These are phyloP conservation scores for Caretta caretta DNA, from an alignment of 2,113 vertebrate species.

Conservation along the genomic window DNA sequence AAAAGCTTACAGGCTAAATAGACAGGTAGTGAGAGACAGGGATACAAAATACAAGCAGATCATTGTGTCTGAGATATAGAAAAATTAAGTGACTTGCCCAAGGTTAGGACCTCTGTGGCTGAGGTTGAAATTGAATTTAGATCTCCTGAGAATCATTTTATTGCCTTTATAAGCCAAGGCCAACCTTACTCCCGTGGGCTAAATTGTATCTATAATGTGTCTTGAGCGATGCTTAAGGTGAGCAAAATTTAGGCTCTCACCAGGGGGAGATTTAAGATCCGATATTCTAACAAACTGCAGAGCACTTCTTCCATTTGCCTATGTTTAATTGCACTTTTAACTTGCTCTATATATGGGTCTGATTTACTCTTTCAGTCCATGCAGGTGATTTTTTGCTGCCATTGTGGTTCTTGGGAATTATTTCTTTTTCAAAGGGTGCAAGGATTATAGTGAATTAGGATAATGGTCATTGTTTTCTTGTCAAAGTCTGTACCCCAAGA, in stretches of 20 bases:
- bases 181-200: too few species aligned
- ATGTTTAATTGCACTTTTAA: neutral
- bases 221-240: neutral
- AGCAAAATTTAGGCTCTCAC: neutral
- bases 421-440: neutral
- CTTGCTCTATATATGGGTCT: neutral
- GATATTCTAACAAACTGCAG: neutral
- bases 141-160: neutral
- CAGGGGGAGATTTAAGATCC: neutral
- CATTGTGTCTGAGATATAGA: neutral
- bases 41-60: neutral
- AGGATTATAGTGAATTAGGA: neutral
- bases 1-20: neutral
- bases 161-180: neutral
- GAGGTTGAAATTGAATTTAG: neutral
- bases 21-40: neutral
- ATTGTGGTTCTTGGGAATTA: neutral
- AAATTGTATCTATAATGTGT: too few species aligned
- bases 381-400: neutral
- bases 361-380: neutral
- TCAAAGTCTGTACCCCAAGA: neutral
- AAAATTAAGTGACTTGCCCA: neutral
- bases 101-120: neutral
- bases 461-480: neutral
- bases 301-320: too few species aligned